Conservation (phyloP, 2,113 vertebrate species). For the Procapra przewalskii region DNA sequence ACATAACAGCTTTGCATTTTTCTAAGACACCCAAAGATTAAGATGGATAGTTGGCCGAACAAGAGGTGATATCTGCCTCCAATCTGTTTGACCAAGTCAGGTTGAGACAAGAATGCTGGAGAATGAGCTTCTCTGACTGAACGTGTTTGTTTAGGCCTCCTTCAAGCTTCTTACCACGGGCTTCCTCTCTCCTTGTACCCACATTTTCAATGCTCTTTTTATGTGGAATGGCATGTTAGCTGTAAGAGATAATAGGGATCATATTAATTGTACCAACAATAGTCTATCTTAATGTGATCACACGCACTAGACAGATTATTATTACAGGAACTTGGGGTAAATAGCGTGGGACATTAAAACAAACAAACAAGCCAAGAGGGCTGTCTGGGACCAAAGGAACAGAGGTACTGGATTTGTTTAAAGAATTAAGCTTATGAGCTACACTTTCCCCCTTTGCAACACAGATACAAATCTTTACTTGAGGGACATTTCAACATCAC, state of each 20-base stretch:
- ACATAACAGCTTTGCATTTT: neutral
- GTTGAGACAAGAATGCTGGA: neutral
- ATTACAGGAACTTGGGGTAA: neutral
- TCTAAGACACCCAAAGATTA: slow-evolving; percentile 2
- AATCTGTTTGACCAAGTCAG: slow-evolving; percentile 13
- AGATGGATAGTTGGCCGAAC: neutral
- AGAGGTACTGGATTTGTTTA: slow-evolving; percentile 57
- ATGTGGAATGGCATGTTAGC: neutral
- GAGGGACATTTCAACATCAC: slow-evolving; percentile 58
- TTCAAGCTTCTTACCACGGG: neutral
- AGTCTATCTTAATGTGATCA: neutral
- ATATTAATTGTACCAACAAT: neutral
- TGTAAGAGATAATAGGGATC: neutral
- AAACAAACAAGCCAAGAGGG: slow-evolving; percentile 8
- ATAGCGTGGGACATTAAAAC: neutral
- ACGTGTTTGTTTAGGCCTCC: neutral
- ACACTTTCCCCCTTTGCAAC: slow-evolving; percentile 54
- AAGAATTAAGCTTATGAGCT: slow-evolving; percentile 60
- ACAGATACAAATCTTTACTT: slow-evolving; percentile 59
- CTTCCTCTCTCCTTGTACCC: neutral
- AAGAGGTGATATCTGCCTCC: neutral
- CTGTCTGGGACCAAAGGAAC: slow-evolving; percentile 20
- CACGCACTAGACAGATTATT: neutral
- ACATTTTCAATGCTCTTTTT: neutral
- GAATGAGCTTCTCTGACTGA: neutral